phyloP scores from a whole-genome alignment of 1,140 invertebrate species.

The Heliconius melpomene region DNA sequence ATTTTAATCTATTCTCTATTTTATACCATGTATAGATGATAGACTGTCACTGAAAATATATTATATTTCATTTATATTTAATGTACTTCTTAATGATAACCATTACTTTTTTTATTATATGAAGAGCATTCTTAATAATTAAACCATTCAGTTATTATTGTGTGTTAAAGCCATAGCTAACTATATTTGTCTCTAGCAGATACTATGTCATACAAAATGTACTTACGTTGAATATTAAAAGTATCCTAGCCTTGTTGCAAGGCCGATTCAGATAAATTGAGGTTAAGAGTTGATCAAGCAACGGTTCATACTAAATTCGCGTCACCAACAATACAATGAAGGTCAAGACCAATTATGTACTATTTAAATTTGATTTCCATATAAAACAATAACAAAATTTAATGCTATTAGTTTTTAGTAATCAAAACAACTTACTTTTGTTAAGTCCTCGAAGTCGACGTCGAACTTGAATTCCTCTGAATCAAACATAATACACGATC shows the following conservation, averaged over 20 bases:
- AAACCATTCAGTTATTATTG: no score
- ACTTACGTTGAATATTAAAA: background rate
- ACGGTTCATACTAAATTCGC: background rate
- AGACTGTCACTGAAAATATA: no score
- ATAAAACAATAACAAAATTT: background rate
- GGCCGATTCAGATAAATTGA: constrained; percentile 16
- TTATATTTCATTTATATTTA: no score
- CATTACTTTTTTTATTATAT: no score
- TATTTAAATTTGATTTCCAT: background rate
- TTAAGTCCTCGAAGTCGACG: constrained; percentile 6
- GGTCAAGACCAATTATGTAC: constrained; percentile 18
- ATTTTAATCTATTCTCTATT: no score
- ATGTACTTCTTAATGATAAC: no score
- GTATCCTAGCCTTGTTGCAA: constrained; percentile 15
- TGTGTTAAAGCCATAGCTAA: no score
- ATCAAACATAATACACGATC: constrained; percentile 27
- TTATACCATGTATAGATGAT: no score
- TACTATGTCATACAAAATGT: background rate
- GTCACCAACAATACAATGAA: constrained; percentile 16
- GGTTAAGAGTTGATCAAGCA: constrained; percentile 19
- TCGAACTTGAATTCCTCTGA: constrained; percentile 20
- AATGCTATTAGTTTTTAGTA: background rate
- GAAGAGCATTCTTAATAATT: no score
- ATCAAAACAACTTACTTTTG: constrained; percentile 1
- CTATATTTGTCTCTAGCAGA: background rate